phyloP scores from a whole-genome alignment of 2,113 vertebrate species.

The Emydocephalus ijimae region DNA sequence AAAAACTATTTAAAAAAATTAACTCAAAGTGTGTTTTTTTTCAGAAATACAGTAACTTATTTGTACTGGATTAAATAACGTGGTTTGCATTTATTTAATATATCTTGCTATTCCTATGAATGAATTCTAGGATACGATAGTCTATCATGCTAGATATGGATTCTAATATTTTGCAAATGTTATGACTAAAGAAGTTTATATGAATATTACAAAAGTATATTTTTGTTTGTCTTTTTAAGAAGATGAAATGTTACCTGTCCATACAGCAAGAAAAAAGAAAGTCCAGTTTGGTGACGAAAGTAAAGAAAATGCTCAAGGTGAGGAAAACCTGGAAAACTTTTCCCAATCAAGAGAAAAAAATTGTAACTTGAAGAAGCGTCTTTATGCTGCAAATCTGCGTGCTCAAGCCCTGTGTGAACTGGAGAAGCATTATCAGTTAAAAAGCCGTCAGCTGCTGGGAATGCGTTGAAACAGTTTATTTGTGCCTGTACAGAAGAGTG shows the following conservation, averaged over 20 bases:
- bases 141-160: background rate
- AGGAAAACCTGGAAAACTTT: slow-evolving; percentile 50
- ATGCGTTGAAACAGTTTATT: slow-evolving; percentile 72
- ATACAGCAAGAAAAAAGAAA: slow-evolving; percentile 79
- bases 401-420: slow-evolving; percentile 75
- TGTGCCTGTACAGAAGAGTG: background rate
- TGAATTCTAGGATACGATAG: background rate
- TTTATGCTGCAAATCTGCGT: slow-evolving; percentile 76
- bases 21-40: background rate
- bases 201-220: background rate
- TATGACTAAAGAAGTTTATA: slow-evolving; percentile 2
- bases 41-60: background rate
- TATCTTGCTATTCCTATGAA: background rate
- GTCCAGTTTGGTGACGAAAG: slow-evolving; percentile 79
- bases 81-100: background rate
- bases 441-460: slow-evolving; percentile 84
- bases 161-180: background rate
- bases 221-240: slow-evolving; percentile 63
- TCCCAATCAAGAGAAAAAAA: slow-evolving; percentile 42
- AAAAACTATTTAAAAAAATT: background rate
- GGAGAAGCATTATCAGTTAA: slow-evolving; percentile 78
- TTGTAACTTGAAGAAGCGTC: slow-evolving; percentile 74
- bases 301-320: slow-evolving; percentile 73
- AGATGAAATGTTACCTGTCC: slow-evolving; percentile 53
- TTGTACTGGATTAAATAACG: background rate